Conservation (phyloP, 1,140 invertebrate genomes). For the Helicoverpa armigera region DNA sequence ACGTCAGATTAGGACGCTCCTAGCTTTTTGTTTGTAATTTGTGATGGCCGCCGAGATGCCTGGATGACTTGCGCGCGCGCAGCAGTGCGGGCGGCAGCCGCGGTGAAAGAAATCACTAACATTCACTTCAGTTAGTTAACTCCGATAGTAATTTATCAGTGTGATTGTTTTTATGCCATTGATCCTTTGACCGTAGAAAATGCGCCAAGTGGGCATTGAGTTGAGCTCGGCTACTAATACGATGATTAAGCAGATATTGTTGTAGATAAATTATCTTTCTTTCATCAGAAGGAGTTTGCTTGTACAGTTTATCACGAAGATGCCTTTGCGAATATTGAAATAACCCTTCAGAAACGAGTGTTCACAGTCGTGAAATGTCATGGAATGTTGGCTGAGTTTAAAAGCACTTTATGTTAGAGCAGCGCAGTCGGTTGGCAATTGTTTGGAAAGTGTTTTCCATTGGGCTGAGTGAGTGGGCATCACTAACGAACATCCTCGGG, state of each 20-base stretch:
- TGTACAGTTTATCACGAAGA: background rate
- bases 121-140: constrained; percentile 63
- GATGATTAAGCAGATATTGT: constrained; percentile 28
- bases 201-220: constrained; percentile 43
- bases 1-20: constrained; percentile 83
- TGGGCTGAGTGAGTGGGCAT: constrained; percentile 49
- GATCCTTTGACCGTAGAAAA: constrained; percentile 57
- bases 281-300: background rate
- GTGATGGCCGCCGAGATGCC: constrained; percentile 75
- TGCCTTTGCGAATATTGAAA: constrained; percentile 5
- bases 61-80: constrained; percentile 74
- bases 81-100: constrained; percentile 50
- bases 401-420: constrained; percentile 13
- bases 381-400: constrained; percentile 9
- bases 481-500: constrained; percentile 64
- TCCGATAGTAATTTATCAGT: constrained; percentile 68
- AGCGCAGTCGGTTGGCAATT: constrained; percentile 43
- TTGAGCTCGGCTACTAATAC: background rate
- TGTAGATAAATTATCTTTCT: constrained; percentile 1
- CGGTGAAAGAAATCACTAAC: constrained; percentile 60
- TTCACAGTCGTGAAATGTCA: background rate
- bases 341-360: background rate
- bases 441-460: constrained; percentile 41
- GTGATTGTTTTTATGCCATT: constrained; percentile 65
- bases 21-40: constrained; percentile 82